Evolutionary conservation across 2,888 invertebrate species (phyloP).

Genomic region (Andrena praecox): DNA sequence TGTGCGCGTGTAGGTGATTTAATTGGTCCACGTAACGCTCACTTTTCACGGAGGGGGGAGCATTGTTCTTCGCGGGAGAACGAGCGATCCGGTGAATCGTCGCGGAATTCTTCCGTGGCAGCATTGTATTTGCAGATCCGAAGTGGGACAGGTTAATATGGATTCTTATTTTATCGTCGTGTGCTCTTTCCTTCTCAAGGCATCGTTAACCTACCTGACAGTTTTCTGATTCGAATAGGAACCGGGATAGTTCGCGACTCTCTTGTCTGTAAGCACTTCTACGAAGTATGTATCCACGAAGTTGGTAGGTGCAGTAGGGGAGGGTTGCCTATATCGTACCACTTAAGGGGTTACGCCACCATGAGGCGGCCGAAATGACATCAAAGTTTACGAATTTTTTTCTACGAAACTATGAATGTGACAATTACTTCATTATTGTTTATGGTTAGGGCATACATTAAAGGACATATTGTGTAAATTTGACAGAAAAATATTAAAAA

Average conservation of each 20-base stretch:
- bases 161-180: not conserved
- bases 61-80: conserved; percentile 14
- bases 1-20: conserved; percentile 55
- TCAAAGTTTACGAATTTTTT: too few relatives aligned
- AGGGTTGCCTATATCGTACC: too few relatives aligned
- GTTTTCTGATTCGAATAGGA: not conserved
- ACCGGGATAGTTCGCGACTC: not conserved
- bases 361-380: too few relatives aligned
- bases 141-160: not conserved
- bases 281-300: too few relatives aligned
- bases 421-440: too few relatives aligned
- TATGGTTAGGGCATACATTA: too few relatives aligned
- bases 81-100: not conserved
- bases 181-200: not conserved
- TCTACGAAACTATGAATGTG: too few relatives aligned
- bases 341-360: too few relatives aligned
- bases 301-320: too few relatives aligned
- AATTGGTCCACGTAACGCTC: conserved; percentile 49
- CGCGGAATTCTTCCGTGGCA: not conserved
- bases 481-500: too few relatives aligned
- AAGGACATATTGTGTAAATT: too few relatives aligned
- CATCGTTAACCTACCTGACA: not conserved
- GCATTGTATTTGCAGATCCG: not conserved
- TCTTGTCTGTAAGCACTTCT: not conserved
- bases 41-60: not conserved